Evolutionary conservation across 2,888 invertebrate species (phyloP).

Genomic region (Macaria liturata): DNA sequence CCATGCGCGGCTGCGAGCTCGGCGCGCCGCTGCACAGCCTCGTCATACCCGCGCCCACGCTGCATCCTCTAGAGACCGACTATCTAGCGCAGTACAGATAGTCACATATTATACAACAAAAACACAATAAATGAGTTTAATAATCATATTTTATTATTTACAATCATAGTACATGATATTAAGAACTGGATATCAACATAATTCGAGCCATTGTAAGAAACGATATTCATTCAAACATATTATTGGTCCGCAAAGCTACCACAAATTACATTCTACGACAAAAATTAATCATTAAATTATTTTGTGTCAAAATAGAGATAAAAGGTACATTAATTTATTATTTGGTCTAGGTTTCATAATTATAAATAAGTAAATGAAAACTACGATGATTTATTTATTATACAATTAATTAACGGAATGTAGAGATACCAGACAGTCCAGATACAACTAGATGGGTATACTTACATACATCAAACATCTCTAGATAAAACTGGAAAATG

Average conservation of each 20-base stretch:
- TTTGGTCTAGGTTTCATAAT: slow-evolving; percentile 82
- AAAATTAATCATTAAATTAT: slow-evolving; percentile 64
- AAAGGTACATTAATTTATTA: slow-evolving; percentile 83
- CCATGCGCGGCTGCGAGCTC: slow-evolving; percentile 89
- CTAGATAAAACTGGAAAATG: slow-evolving; percentile 81
- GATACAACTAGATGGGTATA: slow-evolving; percentile 53
- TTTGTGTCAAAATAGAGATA: slow-evolving; percentile 71
- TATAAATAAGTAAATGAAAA: slow-evolving; percentile 72
- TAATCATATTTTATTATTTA: slow-evolving; percentile 81
- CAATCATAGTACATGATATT: slow-evolving; percentile 63
- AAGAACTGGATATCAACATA: slow-evolving; percentile 72
- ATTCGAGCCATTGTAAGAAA: slow-evolving; percentile 68
- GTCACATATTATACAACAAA: slow-evolving; percentile 27
- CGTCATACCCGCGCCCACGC: slow-evolving; percentile 90
- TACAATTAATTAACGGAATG: slow-evolving; percentile 82
- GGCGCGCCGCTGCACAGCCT: slow-evolving; percentile 97
- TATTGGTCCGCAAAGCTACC: slow-evolving; percentile 81
- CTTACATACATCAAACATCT: slow-evolving; percentile 75
- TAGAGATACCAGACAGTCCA: slow-evolving; percentile 75
- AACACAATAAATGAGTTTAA: slow-evolving; percentile 60
- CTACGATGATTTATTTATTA: slow-evolving; percentile 67
- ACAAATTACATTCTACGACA: slow-evolving; percentile 70
- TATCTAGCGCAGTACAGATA: slow-evolving; percentile 89
- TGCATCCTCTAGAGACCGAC: slow-evolving; percentile 96
- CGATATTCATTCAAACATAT: slow-evolving; percentile 68